Evolutionary conservation across 2,888 invertebrate species (phyloP).

Genomic region (Isotomurus palustris): DNA sequence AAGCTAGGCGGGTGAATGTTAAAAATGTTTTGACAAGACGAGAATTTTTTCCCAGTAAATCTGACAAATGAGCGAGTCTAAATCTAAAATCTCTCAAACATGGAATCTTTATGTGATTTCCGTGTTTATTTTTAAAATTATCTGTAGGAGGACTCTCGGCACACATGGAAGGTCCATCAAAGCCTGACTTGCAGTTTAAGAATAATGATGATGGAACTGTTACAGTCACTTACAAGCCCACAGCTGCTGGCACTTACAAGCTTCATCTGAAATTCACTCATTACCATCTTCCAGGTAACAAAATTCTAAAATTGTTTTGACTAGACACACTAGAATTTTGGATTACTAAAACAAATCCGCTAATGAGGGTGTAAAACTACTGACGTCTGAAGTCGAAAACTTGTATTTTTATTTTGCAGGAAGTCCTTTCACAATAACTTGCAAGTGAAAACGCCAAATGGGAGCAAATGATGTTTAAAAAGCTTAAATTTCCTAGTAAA

Average conservation of each 20-base stretch:
- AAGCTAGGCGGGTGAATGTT: no score
- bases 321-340: no score
- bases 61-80: neutral
- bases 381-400: no score
- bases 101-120: neutral
- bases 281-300: conserved; percentile 25
- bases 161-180: conserved; percentile 29
- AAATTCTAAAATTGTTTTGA: neutral
- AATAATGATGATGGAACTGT: conserved; percentile 27
- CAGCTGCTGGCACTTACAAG: conserved; percentile 27
- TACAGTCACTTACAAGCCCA: conserved; percentile 18
- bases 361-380: no score
- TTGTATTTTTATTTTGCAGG: conserved; percentile 8
- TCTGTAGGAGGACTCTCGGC: conserved; percentile 18
- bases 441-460: no score
- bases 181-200: conserved; percentile 26
- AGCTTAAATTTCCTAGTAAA: no score
- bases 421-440: conserved; percentile 24
- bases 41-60: neutral
- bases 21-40: no score
- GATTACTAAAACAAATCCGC: no score
- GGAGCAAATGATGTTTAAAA: no score
- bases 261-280: conserved; percentile 29
- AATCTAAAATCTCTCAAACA: neutral
- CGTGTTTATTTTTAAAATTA: neutral